Conservation (phyloP, 2,888 invertebrate species). For the Anagyrus pseudococci region DNA sequence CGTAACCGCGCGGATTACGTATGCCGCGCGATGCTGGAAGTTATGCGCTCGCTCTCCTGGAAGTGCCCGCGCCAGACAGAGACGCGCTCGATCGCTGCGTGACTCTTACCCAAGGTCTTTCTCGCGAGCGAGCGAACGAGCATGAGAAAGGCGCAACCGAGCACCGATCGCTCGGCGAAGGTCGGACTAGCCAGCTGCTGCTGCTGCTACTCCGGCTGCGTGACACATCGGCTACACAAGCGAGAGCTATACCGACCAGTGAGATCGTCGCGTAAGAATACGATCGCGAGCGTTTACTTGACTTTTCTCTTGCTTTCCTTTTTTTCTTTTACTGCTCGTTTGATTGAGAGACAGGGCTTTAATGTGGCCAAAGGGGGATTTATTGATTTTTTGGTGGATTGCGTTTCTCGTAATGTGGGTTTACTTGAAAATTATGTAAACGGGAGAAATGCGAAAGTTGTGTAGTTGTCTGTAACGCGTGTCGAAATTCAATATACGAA, state of each 20-base stretch:
- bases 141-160: conserved; percentile 4
- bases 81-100: conserved; percentile 44
- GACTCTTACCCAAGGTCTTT: conserved; percentile 58
- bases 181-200: conserved; percentile 38
- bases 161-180: conserved; percentile 18
- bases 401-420: no score
- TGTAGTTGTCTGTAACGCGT: no score
- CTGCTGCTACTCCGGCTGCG: conserved; percentile 50
- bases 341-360: no score
- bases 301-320: no score
- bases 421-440: no score
- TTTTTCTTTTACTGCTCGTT: no score
- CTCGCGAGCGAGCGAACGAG: conserved; percentile 52
- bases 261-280: background rate
- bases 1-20: conserved; percentile 32
- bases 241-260: conserved; percentile 30
- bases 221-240: conserved; percentile 41
- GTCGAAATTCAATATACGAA: no score
- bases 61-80: conserved; percentile 14
- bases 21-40: conserved; percentile 13
- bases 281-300: no score
- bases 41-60: conserved; percentile 30
- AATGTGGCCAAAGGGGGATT: no score
- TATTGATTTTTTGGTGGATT: no score
- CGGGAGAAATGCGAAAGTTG: no score